Evolutionary conservation across 2,797 vertebrate genomes (phyloP), one percentile per base, ranked within the genome.

Genomic region (Enteromius afrohamiltoni): DNA sequence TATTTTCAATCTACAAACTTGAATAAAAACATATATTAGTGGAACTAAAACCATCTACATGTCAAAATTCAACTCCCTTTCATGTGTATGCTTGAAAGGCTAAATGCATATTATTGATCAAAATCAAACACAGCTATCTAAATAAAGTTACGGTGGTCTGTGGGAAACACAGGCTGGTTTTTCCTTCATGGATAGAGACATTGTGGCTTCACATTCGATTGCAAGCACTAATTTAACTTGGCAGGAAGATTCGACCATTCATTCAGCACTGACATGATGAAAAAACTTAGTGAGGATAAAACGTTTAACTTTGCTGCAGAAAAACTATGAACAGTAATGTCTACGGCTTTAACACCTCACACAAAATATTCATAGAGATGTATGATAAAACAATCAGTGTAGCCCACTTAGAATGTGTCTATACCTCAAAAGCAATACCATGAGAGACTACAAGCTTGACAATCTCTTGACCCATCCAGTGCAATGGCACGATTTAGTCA

Each of bases 91-190:
- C 34, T 55, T 67, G 73, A 80, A 75, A 79, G 87, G 29, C 77
- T 49, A 55, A 8, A 16, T 51, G 77, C 71, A 73, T 34, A 40
- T 82, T 85, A 34, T 34, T 49, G 67, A 86, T 82, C 17, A 65
- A 65, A 86, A 86, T 51, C 62, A 65, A 83, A 86, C 85, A 82
- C 47, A 60, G 62, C 62, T 55, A 79, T 83, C 29, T 80, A 67
- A 60, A 58, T 65, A 76, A 79, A 23, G 47, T 53, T 70, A 21
- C 21, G 77, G 23, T 83, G 83, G 60, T 62, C 4, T 81, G 73
- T 16, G 73, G 81, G 23, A 55, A 68, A 55, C 17, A 29, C 53
- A 23, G 69, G 71, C 19, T 75, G 60, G 26, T 58, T 69, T 77
- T 77, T 55, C 62, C 73, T 77, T 67, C 26, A 29, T 77, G 81